phyloP scores from a whole-genome alignment of 2,888 invertebrate species.

The Drosophila dives region DNA sequence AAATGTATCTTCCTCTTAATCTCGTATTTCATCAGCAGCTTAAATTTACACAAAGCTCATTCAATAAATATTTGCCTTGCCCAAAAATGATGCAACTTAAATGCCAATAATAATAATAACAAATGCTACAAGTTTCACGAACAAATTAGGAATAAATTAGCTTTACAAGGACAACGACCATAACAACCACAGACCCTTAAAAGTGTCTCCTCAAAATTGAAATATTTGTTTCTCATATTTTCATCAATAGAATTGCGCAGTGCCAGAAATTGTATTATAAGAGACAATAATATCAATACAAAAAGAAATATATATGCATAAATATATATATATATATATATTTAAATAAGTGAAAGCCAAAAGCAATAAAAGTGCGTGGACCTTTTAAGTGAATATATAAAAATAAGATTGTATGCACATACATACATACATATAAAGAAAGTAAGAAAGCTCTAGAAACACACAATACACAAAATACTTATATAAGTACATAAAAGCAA shows the following conservation, averaged over 20 bases:
- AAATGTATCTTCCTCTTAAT: constrained; percentile 7
- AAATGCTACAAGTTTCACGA: constrained; percentile 52
- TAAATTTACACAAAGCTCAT: constrained; percentile 16
- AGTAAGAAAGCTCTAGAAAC: constrained; percentile 36
- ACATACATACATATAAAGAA: constrained; percentile 5
- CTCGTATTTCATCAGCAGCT: constrained; percentile 25
- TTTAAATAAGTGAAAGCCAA: constrained; percentile 47
- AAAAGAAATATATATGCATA: constrained; percentile 23
- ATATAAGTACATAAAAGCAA: constrained; percentile 37
- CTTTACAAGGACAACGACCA: constrained; percentile 23
- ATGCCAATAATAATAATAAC: constrained; percentile 49
- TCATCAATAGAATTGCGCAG: constrained; percentile 39
- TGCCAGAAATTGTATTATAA: constrained; percentile 57
- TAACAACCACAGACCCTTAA: constrained; percentile 3
- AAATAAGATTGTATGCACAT: not conserved
- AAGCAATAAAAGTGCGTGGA: constrained; percentile 36
- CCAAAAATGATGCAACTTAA: constrained; percentile 33
- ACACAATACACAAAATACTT: constrained; percentile 54
- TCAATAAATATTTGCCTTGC: not conserved
- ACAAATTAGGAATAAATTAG: constrained; percentile 51
- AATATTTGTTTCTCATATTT: constrained; percentile 54
- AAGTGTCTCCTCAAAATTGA: constrained; percentile 46
- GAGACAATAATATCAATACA: constrained; percentile 54
- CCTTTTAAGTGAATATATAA: constrained; percentile 12
- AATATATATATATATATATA: constrained; percentile 8